phyloP scores from a whole-genome alignment of 2,113 vertebrate genomes.

The Chitala chitala region DNA sequence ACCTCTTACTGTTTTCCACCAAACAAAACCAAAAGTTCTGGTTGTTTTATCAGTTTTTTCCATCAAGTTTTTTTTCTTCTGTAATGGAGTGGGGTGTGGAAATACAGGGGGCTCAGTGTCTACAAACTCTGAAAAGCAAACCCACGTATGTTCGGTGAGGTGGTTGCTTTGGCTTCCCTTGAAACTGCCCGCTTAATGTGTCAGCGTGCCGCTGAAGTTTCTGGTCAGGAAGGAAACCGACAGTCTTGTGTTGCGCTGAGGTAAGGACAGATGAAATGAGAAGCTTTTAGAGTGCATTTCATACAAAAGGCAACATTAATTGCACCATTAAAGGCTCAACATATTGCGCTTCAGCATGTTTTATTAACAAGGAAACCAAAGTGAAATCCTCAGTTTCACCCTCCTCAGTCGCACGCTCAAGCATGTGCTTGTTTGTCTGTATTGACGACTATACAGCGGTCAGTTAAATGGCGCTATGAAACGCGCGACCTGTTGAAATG shows the following conservation, averaged over 20 bases:
- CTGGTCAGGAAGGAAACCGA: not conserved
- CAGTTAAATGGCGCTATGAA: conserved; percentile 11
- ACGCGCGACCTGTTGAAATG: conserved; percentile 5
- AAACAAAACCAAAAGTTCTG: too few species aligned
- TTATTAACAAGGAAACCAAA: not conserved
- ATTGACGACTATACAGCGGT: not conserved
- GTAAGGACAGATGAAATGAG: not conserved
- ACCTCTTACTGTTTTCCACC: too few species aligned
- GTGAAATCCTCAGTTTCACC: not conserved
- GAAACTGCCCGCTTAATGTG: not conserved
- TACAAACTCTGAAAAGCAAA: too few species aligned
- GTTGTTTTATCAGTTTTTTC: too few species aligned
- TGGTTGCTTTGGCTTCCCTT: too few species aligned
- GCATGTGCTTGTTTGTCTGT: not conserved
- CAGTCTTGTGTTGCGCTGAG: not conserved
- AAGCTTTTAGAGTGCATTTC: not conserved
- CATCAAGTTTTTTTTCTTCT: too few species aligned
- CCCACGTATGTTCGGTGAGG: too few species aligned
- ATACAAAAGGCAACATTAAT: not conserved
- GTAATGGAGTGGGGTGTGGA: too few species aligned
- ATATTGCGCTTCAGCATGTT: not conserved
- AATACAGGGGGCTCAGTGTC: too few species aligned
- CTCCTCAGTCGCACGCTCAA: not conserved
- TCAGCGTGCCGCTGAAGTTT: not conserved
- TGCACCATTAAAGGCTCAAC: not conserved